phyloP scores from a whole-genome alignment of 2,888 invertebrate genomes.

The Caenorhabditis wallacei region DNA sequence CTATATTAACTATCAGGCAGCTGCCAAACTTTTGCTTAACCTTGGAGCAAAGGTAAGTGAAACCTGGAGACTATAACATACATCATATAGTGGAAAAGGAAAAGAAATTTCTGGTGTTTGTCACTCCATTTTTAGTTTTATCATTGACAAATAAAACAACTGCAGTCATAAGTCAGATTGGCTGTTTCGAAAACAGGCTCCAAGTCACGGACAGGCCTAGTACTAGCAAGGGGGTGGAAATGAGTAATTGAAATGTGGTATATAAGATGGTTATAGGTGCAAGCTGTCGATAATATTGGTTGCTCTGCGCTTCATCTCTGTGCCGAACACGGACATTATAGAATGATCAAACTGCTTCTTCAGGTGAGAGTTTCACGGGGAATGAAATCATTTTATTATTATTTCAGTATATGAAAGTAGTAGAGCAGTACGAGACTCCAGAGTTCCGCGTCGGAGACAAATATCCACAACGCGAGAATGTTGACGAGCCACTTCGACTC shows the following conservation, averaged over 20 bases:
- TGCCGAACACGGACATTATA: slow-evolving; percentile 87
- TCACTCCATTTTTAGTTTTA: slow-evolving; percentile 8
- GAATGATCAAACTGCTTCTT: slow-evolving; percentile 79
- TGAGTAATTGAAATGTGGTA: slow-evolving; percentile 26
- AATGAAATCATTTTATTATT: slow-evolving; percentile 4
- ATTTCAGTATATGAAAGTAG: slow-evolving; percentile 75
- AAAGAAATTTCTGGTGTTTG: no score
- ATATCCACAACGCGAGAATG: slow-evolving; percentile 81
- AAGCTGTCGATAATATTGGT: slow-evolving; percentile 89
- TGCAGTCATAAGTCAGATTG: slow-evolving; percentile 37
- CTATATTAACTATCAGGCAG: slow-evolving; percentile 90
- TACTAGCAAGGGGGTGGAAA: slow-evolving; percentile 39
- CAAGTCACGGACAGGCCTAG: slow-evolving; percentile 48
- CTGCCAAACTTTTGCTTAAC: slow-evolving; percentile 90
- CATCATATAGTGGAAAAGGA: no score
- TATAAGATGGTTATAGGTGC: slow-evolving; percentile 84
- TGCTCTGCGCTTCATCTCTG: slow-evolving; percentile 93
- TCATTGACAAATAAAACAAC: slow-evolving; percentile 46
- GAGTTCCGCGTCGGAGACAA: slow-evolving; percentile 67
- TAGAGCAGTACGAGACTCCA: slow-evolving; percentile 73
- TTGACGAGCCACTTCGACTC: slow-evolving; percentile 92
- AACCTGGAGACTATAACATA: neutral
- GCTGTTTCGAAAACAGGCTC: slow-evolving; percentile 41
- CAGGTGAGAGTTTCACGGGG: slow-evolving; percentile 71
- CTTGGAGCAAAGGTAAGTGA: slow-evolving; percentile 84